Base-by-base conservation (phyloP, 2,888 invertebrate species). In the Megamerina dolium region DNA sequence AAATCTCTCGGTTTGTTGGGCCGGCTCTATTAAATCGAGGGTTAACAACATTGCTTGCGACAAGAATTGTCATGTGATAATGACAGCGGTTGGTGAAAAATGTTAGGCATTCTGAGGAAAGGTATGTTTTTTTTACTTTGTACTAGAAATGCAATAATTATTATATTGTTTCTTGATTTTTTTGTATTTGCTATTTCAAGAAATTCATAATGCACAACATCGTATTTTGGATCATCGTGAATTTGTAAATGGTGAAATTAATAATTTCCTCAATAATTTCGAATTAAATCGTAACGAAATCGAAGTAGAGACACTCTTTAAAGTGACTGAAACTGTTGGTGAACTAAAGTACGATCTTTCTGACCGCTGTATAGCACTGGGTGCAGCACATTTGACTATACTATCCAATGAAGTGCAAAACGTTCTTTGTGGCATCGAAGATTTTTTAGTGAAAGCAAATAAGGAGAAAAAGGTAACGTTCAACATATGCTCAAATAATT, bases 161-260 rank as follows among this genome's bases (percentile, higher is more conserved):
- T 26, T 18, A 13, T 34, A 14, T 12, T 19, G 16, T 18, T 21
- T 21, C 19, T 8, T 6, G 6, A 40, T 13, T 43, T 8, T 29
- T 17, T n/a, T 17, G n/a, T 21, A 33, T 5, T 10, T 14, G 31
- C 14, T 26, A 19, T 17, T 72, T 74, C 50, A 67, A 92, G 91
- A n/a, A n/a, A n/a, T n/a, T n/a, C n/a, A n/a, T n/a, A 87, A 86
- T 73, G 82, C 90, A 66, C 89, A 89, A 82, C 79, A 81, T 58
- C 78, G 91, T 63, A 74, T 92, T 46, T 87, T 92, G 73, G 89
- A 92, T 71, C 92, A 92, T 63, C 80, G 84, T 51, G 86, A 87
- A 26, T 88, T 91, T 67, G 68, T 91, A 46, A 85, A 82, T 72
- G 89, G 90, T 43, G 92, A 92, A 79, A 83, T 91, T 53, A 83